Conservation (phyloP, 2,113 vertebrate species). For the Tyto alba region DNA sequence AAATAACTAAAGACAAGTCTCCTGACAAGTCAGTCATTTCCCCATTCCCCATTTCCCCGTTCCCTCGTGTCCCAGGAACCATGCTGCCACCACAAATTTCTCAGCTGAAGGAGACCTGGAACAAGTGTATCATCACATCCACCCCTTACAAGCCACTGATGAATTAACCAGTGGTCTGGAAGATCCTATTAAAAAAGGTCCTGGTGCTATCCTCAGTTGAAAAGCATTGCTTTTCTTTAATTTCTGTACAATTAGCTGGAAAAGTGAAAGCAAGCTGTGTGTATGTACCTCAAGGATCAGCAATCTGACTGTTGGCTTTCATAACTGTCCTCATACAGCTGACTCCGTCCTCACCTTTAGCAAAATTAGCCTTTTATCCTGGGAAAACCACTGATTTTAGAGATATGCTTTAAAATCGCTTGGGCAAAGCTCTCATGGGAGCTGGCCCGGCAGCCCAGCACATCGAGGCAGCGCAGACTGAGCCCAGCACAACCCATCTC, state of each 20-base stretch:
- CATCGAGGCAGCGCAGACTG: neutral
- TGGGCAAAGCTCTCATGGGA: neutral
- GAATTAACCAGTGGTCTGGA: neutral
- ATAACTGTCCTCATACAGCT: neutral
- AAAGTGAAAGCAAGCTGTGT: neutral
- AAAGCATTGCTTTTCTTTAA: neutral
- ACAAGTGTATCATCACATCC: too few species aligned
- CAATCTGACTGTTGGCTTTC: neutral
- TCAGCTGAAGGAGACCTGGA: neutral
- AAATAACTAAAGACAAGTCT: neutral
- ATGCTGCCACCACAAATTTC: neutral
- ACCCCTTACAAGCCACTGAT: neutral
- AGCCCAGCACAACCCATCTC: neutral
- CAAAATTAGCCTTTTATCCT: neutral
- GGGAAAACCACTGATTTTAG: neutral
- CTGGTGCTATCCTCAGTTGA: neutral
- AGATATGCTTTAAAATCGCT: neutral
- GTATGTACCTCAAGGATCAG: neutral
- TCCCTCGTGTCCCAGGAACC: neutral
- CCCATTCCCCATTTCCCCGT: neutral
- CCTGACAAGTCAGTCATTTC: neutral
- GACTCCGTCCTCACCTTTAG: neutral
- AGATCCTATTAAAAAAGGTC: neutral
- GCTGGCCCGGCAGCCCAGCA: neutral
- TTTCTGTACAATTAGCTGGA: neutral